These are phyloP conservation scores for Crotalus viridis DNA, from an alignment of 2,113 vertebrate genomes.

Conservation along the genomic window DNA sequence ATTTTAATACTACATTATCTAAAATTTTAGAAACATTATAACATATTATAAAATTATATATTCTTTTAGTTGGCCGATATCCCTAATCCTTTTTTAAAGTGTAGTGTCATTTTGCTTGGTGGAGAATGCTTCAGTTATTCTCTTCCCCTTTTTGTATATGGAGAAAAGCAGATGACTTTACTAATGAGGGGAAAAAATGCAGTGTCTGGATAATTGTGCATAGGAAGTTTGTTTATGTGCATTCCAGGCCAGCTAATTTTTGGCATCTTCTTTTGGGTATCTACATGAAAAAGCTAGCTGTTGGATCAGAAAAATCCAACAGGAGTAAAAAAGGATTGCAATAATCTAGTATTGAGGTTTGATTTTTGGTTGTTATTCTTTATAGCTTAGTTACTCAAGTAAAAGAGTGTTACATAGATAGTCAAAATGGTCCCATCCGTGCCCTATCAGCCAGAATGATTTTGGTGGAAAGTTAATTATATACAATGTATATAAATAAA, in stretches of 20 bases:
- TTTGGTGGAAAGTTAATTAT: neutral
- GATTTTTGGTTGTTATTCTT: neutral
- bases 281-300: neutral
- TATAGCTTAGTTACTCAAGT: neutral
- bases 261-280: neutral
- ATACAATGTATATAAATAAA: too few species aligned
- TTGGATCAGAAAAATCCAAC: neutral
- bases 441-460: neutral
- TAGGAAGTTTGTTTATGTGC: conserved; percentile 1
- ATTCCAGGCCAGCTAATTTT: neutral
- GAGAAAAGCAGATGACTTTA: conserved; percentile 31
- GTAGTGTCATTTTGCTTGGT: conserved; percentile 48
- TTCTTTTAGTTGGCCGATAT: conserved; percentile 49
- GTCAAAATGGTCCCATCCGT: neutral
- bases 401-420: neutral
- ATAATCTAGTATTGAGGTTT: neutral
- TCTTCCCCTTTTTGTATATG: conserved; percentile 53
- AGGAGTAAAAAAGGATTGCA: neutral
- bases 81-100: conserved; percentile 46
- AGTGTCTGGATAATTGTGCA: conserved; percentile 29
- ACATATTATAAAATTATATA: conserved; percentile 47
- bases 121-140: conserved; percentile 61
- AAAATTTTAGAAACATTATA: conserved; percentile 51
- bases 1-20: conserved; percentile 58
- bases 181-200: conserved; percentile 22